Base-by-base conservation (phyloP, 2,113 vertebrate species). In the Myotis davidii region DNA sequence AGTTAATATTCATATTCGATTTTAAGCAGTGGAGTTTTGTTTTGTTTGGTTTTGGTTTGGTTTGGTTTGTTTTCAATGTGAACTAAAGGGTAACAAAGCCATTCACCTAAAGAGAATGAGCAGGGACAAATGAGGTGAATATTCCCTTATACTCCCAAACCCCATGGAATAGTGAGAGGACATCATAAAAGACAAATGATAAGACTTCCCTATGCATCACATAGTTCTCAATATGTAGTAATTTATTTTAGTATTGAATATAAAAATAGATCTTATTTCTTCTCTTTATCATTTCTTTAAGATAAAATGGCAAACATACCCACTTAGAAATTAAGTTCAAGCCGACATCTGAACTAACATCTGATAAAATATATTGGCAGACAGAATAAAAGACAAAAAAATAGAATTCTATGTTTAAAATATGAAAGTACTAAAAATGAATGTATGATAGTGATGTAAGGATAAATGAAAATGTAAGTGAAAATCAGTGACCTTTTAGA, bases 301-400 rank as follows among this genome's bases (percentile, higher is more conserved):
- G 8, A 87, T 37, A 81, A 87, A 95, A 95, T 70, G 39, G 29
- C 65, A 78, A 83, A 70, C 17, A 37, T 59, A 72, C 16, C 6
- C 6, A 83, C 14, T 61, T 37, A 87, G 12, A 88, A 78, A 69
- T 92, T 87, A 95, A 94, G 76, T 74, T 90, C 82, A 81, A 91
- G 64, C 12, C 3, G 1, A 23, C 13, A 56, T 50, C 45, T 70
- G 3, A 61, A 65, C 6, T 82, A 50, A 92, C 5, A 90, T 74
- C 45, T 61, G 29, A 91, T 13, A 42, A 92, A 94, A 73, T 59
- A 54, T 18, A 42, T 4, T 88, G 5, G 2, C 59, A 91, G 10
- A 82, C 3, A 86, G 34, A 50, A 90, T 32, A 42, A 65, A 81
- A 87, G 39, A 72, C 56, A 50, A 84, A 72, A 72, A 21, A 8